Base-by-base conservation (phyloP, 1,140 invertebrate species). In the Hypothenemus hampei region DNA sequence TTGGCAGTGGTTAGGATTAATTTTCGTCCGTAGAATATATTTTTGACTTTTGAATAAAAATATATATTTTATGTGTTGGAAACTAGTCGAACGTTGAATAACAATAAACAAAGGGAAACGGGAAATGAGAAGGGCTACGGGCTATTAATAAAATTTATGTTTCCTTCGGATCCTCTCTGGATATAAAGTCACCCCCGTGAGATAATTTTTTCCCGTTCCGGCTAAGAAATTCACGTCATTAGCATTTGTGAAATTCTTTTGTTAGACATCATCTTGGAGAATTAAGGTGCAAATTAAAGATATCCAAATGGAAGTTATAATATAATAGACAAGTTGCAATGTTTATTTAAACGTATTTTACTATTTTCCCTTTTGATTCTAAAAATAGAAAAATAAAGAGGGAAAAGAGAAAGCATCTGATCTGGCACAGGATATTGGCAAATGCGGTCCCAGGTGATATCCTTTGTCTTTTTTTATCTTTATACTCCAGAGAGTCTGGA, bases 391-490 rank as follows among this genome's bases (percentile, higher is more conserved):
- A 49, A 48, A 36, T 22, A 48, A 48, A 10, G 16, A 21, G 10
- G 8, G 37, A 41, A 36, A n/a, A n/a, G n/a, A n/a, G n/a, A n/a
- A 52, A 31, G 49, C 39, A 35, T 52, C 39, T 21, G 18, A 39
- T 20, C 47, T 39, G n/a, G 47, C n/a, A 20, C 33, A 13, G 31
- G 49, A 52, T 52, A n/a, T 41, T 11, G 39, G 31, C 43, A 52
- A 52, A n/a, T 52, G 49, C 49, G 37, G 22, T 52, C 49, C 49
- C 49, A 52, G 49, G 49, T 43, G 49, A 52, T 23, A 52, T 52
- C 20, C 49, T 43, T 52, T 52, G 49, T 52, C 40, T 43, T 52
- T 52, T 52, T 44, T 36, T 4, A 52, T 39, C 47, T 49, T 26
- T 41, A 44, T 41, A 52, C 49, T 23, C 49, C 6, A 15, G 49